Percentiles rank a stretch among this genome's conserved stretches.
These are phyloP conservation scores for Arctopsyche grandis DNA, from an alignment of 1,140 invertebrate species.

Conservation along the genomic window DNA sequence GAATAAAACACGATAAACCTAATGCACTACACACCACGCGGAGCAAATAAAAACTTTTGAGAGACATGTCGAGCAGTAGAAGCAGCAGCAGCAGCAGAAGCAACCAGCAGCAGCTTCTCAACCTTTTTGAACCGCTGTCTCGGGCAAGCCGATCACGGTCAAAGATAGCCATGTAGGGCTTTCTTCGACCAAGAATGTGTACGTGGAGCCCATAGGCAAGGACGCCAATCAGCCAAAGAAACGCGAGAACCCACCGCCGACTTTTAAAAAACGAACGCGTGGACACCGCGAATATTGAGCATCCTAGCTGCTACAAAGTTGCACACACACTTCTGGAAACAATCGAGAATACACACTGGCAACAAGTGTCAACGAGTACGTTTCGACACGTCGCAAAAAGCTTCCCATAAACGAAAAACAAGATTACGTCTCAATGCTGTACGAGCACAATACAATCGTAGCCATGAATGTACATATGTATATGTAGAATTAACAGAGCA, in stretches of 20 bases:
- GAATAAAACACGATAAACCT: neutral
- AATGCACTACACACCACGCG: neutral
- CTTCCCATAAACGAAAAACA: too few species aligned
- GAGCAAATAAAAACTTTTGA: constrained; percentile 18
- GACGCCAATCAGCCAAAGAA: constrained; percentile 21
- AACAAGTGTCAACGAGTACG: too few species aligned
- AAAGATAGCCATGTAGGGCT: constrained; percentile 38
- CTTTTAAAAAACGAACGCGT: too few species aligned
- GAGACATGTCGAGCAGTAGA: constrained; percentile 9
- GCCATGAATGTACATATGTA: too few species aligned
- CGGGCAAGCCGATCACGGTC: constrained; percentile 31
- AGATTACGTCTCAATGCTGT: too few species aligned
- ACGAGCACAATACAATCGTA: too few species aligned
- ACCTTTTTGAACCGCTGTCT: constrained; percentile 42
- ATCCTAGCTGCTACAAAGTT: constrained; percentile 23
- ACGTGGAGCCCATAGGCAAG: constrained; percentile 18
- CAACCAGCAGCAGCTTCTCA: constrained; percentile 1
- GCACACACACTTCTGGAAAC: too few species aligned
- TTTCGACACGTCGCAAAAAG: too few species aligned
- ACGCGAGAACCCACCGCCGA: neutral
- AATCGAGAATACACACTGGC: too few species aligned
- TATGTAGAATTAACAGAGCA: too few species aligned
- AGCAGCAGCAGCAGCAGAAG: too few species aligned
- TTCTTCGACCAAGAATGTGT: constrained; percentile 5
- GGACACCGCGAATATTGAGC: neutral